These are phyloP conservation scores for Pogonomyrmex californicus DNA, from an alignment of 1,140 invertebrate genomes.

Conservation along the genomic window DNA sequence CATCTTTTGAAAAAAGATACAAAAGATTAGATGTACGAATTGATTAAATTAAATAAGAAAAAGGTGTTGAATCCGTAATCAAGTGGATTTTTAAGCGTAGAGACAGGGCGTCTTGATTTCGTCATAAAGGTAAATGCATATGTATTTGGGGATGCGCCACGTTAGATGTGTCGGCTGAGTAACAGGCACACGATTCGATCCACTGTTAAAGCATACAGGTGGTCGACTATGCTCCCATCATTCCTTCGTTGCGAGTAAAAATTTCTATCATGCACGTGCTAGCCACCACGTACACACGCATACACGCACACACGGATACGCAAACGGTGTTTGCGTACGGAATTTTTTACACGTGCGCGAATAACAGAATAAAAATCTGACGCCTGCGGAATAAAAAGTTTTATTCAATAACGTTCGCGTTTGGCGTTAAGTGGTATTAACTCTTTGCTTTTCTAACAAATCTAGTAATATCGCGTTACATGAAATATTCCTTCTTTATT, in stretches of 20 bases:
- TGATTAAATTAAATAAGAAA: not conserved
- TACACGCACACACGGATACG: slow-evolving; percentile 4
- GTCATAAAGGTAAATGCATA: not conserved
- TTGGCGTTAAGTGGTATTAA: slow-evolving; percentile 63
- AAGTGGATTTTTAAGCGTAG: not conserved
- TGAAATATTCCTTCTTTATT: slow-evolving; percentile 38
- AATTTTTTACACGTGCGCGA: slow-evolving; percentile 64
- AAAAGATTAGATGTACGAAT: not conserved
- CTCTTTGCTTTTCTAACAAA: slow-evolving; percentile 60
- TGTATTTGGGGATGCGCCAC: slow-evolving; percentile 62
- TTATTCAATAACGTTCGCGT: slow-evolving; percentile 59
- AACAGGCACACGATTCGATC: slow-evolving; percentile 87
- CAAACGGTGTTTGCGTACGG: slow-evolving; percentile 55
- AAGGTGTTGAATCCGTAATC: not conserved
- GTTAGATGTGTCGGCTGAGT: slow-evolving; percentile 79
- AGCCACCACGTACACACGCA: slow-evolving; percentile 39
- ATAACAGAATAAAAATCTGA: slow-evolving; percentile 66
- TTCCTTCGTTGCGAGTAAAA: slow-evolving; percentile 72
- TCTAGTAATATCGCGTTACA: slow-evolving; percentile 40
- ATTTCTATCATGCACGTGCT: slow-evolving; percentile 63
- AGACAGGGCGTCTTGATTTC: not conserved
- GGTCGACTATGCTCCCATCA: slow-evolving; percentile 82
- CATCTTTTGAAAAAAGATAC: not conserved
- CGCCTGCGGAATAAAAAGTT: slow-evolving; percentile 62
- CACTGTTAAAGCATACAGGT: slow-evolving; percentile 86